Evolutionary conservation across 2,797 vertebrate genomes (phyloP).

Genomic region (Propithecus perrieri): DNA sequence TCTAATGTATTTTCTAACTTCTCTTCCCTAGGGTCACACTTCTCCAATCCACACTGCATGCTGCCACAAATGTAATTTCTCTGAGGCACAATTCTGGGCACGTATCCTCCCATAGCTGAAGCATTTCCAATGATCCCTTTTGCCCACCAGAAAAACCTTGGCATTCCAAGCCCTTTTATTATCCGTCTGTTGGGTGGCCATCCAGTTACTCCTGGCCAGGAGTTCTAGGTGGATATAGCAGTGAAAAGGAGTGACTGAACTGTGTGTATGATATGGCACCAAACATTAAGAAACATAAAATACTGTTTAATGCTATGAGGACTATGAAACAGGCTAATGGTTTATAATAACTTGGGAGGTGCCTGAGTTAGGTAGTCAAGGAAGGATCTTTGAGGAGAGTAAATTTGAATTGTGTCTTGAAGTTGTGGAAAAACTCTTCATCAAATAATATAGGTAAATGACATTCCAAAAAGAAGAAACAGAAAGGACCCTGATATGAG

Average conservation of each 20-base stretch:
- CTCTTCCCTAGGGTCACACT: not conserved
- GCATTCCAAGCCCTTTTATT: not conserved
- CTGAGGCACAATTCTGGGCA: not conserved
- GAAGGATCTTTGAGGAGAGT: not conserved
- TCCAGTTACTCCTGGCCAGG: not conserved
- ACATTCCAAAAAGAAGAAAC: not conserved
- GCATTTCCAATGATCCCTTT: not conserved
- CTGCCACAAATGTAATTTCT: not conserved
- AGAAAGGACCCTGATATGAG: not conserved
- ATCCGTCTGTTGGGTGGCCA: not conserved
- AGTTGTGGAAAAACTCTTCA: not conserved
- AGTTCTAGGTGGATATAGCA: not conserved
- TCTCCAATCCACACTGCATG: not conserved
- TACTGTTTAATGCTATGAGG: accelerated
- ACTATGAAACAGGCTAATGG: not conserved
- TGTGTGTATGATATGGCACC: accelerated
- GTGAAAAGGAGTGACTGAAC: not conserved
- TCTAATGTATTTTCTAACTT: not conserved
- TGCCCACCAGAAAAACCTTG: not conserved
- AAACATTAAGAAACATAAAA: not conserved
- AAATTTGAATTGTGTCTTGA: not conserved
- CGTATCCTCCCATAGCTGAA: not conserved
- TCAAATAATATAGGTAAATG: not conserved
- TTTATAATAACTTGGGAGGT: not conserved
- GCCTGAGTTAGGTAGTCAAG: not conserved